Evolutionary conservation across 2,797 vertebrate species (phyloP).

Genomic region (Aplochiton taeniatus): DNA sequence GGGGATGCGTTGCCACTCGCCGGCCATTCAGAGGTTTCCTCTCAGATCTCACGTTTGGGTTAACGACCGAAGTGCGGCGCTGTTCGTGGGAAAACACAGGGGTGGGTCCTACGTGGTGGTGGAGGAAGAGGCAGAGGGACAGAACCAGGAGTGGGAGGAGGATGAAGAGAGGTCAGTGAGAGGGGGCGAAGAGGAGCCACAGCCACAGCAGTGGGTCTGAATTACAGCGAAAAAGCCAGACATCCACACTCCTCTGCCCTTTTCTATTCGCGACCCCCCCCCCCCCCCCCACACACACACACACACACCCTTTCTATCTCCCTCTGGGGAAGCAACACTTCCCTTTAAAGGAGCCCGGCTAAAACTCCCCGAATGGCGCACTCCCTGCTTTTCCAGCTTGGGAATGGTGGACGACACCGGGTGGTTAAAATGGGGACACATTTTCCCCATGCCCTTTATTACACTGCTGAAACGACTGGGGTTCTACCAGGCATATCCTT

Average conservation of each 20-base stretch:
- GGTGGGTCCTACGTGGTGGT: too few relatives aligned
- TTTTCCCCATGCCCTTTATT: slow-evolving; percentile 39
- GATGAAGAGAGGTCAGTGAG: slow-evolving; percentile 44
- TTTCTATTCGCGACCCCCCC: slow-evolving; percentile 9
- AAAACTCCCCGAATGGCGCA: background rate
- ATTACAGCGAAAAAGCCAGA: slow-evolving; percentile 33
- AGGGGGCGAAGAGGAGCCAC: slow-evolving; percentile 47
- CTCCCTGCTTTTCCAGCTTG: background rate
- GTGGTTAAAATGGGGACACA: background rate
- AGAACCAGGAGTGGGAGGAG: slow-evolving; percentile 45
- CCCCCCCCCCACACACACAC: background rate
- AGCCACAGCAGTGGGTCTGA: slow-evolving; percentile 41
- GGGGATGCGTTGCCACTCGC: too few relatives aligned
- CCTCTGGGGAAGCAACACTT: too few relatives aligned
- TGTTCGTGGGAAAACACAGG: too few relatives aligned
- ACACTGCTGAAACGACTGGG: slow-evolving; percentile 63
- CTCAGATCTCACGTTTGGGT: too few relatives aligned
- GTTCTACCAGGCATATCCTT: slow-evolving; percentile 62
- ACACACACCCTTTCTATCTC: too few relatives aligned
- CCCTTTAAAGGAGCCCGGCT: too few relatives aligned
- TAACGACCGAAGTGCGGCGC: too few relatives aligned
- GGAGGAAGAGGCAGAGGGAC: slow-evolving; percentile 40
- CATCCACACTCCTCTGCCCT: background rate
- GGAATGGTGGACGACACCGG: background rate
- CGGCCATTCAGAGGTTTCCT: too few relatives aligned